Percentiles rank a stretch among this genome's conserved stretches.
phyloP scores from a whole-genome alignment of 2,888 invertebrate genomes.

The Tiphia femorata region DNA sequence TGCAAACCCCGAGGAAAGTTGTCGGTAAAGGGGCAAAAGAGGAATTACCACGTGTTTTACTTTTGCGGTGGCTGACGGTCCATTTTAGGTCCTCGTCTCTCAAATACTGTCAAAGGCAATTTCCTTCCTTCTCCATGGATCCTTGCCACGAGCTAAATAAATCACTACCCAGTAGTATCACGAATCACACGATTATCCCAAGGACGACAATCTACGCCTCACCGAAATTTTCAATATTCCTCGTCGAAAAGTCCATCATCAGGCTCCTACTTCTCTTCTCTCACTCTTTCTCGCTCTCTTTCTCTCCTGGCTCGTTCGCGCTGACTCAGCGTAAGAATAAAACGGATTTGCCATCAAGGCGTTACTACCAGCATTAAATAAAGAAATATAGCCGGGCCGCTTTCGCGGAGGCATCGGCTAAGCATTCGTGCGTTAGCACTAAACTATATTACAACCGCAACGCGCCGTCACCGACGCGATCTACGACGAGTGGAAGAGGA shows the following conservation, averaged over 20 bases:
- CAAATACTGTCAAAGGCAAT: too few species aligned
- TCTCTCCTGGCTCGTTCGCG: slow-evolving; percentile 14
- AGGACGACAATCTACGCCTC: too few species aligned
- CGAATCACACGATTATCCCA: too few species aligned
- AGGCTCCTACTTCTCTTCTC: too few species aligned
- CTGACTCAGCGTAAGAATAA: slow-evolving; percentile 64
- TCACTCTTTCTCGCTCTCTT: slow-evolving; percentile 2
- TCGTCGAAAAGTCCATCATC: too few species aligned
- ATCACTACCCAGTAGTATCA: too few species aligned
- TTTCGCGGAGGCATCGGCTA: slow-evolving; percentile 52
- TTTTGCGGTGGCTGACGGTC: too few species aligned
- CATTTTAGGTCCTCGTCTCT: too few species aligned
- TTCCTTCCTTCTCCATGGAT: too few species aligned
- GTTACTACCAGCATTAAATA: slow-evolving; percentile 64
- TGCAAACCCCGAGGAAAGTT: slow-evolving; percentile 39
- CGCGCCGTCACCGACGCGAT: slow-evolving; percentile 31
- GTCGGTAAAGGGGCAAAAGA: slow-evolving; percentile 20
- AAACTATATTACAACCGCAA: slow-evolving; percentile 64
- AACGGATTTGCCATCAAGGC: slow-evolving; percentile 61
- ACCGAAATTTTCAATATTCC: too few species aligned
- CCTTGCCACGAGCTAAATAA: too few species aligned
- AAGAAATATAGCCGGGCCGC: slow-evolving; percentile 62
- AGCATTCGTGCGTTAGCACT: slow-evolving; percentile 61
- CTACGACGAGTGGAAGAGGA: slow-evolving; percentile 22
- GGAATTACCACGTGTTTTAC: neutral